Evolutionary conservation across 1,140 invertebrate genomes (phyloP), one percentile per base, ranked within the genome.

Genomic region (Atta cephalotes): DNA sequence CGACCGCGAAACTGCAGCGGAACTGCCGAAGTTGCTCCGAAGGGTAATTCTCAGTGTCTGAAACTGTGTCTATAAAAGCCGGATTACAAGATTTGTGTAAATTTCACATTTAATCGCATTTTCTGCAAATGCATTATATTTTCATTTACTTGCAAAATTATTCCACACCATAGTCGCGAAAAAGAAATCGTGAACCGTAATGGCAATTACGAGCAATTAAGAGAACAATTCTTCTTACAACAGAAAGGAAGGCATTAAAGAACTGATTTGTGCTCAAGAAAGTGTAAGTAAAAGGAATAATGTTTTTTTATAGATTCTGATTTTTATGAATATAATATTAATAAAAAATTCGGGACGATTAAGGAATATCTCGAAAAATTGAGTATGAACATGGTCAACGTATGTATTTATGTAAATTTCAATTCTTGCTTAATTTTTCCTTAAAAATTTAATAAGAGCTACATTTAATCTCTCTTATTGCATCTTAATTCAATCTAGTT

Each of bases 11-110:
- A 66, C 77, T 45, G 60, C 72, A 51, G 45, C 39, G 18, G n/a
- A 68, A 68, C 65, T 70, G 66, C n/a, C 56, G 21, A 82, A 82
- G 68, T 82, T 72, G 68, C 18, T 21, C 16, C 65, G 45, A 82
- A 35, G 68, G 18, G 16, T 82, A 74, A 82, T 25, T 74, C 49
- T 49, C 68, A 35, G 68, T n/a, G 39, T 70, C 28, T 39, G 53
- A 72, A 60, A 82, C 51, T 9, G 21, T 16, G n/a, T 39, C 35
- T 31, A 12, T 28, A 66, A 16, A 25, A 3, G 9, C 25, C 45
- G 21, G 14, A 6, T 71, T 58, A 21, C 65, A 58, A 58, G 51
- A 71, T 14, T 70, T 35, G 35, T 35, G 12, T 60, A 49, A 4
- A 56, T 49, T 21, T 58, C 18, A 53, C 66, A 16, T 72, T 82